Conservation (phyloP, 2,113 vertebrate genomes). For the Cinclus cinclus region DNA sequence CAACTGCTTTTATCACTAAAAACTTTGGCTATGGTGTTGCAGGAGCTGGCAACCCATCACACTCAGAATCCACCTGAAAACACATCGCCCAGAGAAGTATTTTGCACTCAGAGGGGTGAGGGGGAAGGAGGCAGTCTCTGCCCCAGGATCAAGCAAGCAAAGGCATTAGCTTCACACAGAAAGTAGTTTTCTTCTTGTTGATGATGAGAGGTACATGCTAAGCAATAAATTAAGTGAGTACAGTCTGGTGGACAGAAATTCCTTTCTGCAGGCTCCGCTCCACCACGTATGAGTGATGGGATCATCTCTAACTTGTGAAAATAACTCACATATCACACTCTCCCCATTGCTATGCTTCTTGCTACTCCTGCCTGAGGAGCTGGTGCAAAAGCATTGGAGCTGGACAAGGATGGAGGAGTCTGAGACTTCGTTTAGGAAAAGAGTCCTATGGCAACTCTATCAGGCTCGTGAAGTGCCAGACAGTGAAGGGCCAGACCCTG, state of each 20-base stretch:
- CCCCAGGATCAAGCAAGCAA: not conserved
- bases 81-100: not conserved
- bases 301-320: conserved; percentile 61
- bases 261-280: conserved; percentile 42
- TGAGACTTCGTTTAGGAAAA: not conserved
- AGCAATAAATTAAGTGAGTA: conserved; percentile 53
- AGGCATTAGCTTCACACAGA: not conserved
- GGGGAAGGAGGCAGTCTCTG: not conserved
- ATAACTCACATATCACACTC: conserved; percentile 64
- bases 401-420: not conserved
- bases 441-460: not conserved
- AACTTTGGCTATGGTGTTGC: not conserved
- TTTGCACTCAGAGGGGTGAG: not conserved
- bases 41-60: not conserved
- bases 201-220: conserved; percentile 25
- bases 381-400: not conserved
- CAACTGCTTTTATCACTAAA: conserved; percentile 21
- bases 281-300: conserved; percentile 49
- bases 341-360: not conserved
- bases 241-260: conserved; percentile 47
- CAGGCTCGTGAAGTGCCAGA: not conserved
- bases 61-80: not conserved
- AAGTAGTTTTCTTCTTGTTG: conserved; percentile 13
- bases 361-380: not conserved
- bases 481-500: rapidly evolving